phyloP scores from a whole-genome alignment of 2,113 vertebrate species.

The Gambusia holbrooki region DNA sequence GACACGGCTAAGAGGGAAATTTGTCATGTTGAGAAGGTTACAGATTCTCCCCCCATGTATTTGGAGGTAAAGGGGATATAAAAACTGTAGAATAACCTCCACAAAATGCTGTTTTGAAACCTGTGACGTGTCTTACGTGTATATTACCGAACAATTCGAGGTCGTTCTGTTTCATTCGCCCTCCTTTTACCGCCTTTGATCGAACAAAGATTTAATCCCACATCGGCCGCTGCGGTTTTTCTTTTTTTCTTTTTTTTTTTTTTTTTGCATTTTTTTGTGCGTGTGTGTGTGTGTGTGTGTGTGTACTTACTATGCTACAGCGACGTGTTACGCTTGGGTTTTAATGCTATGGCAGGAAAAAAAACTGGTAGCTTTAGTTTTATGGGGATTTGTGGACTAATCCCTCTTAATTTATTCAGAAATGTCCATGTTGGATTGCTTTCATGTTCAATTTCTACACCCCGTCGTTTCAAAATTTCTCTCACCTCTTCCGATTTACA shows the following conservation, averaged over 20 bases:
- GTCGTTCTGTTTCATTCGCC: constrained; percentile 2
- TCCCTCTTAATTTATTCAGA: constrained; percentile 43
- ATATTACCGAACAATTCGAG: constrained; percentile 38
- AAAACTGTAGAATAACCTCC: not conserved
- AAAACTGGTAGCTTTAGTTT: constrained; percentile 25
- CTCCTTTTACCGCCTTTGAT: not conserved
- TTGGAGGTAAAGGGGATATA: not conserved
- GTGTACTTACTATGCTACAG: constrained; percentile 44
- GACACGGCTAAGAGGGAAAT: not conserved
- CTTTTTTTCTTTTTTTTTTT: constrained; percentile 5
- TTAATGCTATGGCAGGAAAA: constrained; percentile 13
- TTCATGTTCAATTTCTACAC: constrained; percentile 19
- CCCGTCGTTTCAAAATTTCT: constrained; percentile 8
- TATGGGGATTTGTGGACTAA: not conserved
- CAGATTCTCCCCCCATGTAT: not conserved
- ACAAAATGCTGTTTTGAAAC: constrained; percentile 32
- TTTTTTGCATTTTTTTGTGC: too few species aligned
- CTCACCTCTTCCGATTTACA: constrained; percentile 30
- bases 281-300: too few species aligned
- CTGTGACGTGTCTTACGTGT: constrained; percentile 44
- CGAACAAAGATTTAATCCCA: constrained; percentile 45
- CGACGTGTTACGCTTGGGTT: constrained; percentile 28
- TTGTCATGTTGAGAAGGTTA: not conserved
- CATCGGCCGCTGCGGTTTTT: constrained; percentile 3
- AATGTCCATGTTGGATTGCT: constrained; percentile 35